phyloP scores from a whole-genome alignment of 37 sponge, comb jelly and placozoan species.

The Bolinopsis microptera region DNA sequence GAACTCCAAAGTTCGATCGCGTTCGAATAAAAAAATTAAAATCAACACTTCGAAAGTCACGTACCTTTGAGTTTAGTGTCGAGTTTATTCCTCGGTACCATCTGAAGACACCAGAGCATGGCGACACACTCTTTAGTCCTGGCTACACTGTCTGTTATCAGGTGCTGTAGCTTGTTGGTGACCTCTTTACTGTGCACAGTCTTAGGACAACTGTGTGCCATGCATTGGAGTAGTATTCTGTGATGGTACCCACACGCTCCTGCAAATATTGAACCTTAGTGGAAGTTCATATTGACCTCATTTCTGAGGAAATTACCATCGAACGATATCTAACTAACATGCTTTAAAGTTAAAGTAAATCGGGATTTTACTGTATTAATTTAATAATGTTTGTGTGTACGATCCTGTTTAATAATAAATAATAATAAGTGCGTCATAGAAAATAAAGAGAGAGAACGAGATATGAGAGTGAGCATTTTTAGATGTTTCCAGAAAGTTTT shows the following conservation, averaged over 20 bases:
- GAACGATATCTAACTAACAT: neutral
- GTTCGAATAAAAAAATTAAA: neutral
- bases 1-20: no score
- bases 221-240: slow-evolving; percentile 3
- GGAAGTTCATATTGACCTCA: neutral
- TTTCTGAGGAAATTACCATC: neutral
- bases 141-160: slow-evolving; percentile 7
- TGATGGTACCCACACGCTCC: slow-evolving; percentile 34
- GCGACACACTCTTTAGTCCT: slow-evolving; percentile 22
- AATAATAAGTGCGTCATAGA: no score
- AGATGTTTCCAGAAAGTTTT: no score
- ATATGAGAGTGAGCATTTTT: no score
- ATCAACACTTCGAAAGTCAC: neutral
- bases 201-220: neutral
- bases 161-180: neutral
- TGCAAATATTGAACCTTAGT: neutral
- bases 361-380: no score
- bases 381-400: no score
- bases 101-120: slow-evolving; percentile 7
- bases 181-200: slow-evolving; percentile 23
- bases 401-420: no score
- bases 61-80: slow-evolving; percentile 43
- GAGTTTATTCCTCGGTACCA: slow-evolving; percentile 12
- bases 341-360: neutral
- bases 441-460: no score